Evolutionary conservation across 2,888 invertebrate species (phyloP).

Genomic region (Hydraecia micacea): DNA sequence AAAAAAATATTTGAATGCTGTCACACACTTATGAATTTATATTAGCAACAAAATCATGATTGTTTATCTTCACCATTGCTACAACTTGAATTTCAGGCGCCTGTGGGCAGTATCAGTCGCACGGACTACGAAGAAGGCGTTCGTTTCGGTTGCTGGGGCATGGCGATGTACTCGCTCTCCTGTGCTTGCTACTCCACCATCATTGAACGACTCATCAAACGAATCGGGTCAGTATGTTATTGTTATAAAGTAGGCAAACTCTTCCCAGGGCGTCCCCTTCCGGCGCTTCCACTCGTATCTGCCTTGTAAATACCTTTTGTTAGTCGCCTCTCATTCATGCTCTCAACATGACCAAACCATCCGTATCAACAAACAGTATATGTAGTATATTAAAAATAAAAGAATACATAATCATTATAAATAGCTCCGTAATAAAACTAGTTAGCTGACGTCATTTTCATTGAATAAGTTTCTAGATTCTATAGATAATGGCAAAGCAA

Average conservation of each 20-base stretch:
- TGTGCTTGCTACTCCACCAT: conserved; percentile 97
- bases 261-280: neutral
- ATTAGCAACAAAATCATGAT: conserved; percentile 6
- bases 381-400: neutral
- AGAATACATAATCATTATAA: neutral
- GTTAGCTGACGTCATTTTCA: conserved; percentile 1
- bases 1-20: neutral
- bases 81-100: conserved; percentile 90
- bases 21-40: neutral
- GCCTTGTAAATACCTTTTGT: too few relatives aligned
- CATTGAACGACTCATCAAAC: conserved; percentile 96
- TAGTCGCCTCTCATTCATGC: too few relatives aligned
- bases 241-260: neutral
- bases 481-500: neutral
- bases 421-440: neutral
- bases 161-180: conserved; percentile 98
- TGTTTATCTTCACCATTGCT: conserved; percentile 56
- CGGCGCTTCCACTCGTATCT: too few relatives aligned
- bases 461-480: conserved; percentile 12
- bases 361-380: too few relatives aligned
- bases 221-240: conserved; percentile 89
- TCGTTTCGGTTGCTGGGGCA: conserved; percentile 98
- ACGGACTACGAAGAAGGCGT: conserved; percentile 97
- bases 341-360: too few relatives aligned
- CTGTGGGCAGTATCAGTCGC: conserved; percentile 91